A percentile compares a stretch with the other conserved stretches of the same genome.
phyloP scores from a whole-genome alignment of 2,888 invertebrate genomes.

The Chrysotoxum bicinctum region DNA sequence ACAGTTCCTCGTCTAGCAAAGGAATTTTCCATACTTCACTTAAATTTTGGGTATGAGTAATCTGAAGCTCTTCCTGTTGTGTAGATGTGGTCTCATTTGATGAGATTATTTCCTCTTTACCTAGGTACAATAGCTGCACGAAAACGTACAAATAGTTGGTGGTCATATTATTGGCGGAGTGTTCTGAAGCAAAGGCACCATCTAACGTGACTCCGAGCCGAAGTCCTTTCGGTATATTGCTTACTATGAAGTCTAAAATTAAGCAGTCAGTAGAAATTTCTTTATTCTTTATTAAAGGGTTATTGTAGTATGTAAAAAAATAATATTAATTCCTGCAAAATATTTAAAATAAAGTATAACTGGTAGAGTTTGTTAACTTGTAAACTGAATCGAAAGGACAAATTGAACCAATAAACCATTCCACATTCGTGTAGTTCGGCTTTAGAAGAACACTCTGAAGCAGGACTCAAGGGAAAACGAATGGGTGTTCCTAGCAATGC shows the following conservation, averaged over 20 bases:
- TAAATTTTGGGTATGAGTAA: constrained; percentile 64
- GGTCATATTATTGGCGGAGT: constrained; percentile 82
- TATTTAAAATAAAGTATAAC: no score
- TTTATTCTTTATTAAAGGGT: no score
- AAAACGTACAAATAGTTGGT: constrained; percentile 82
- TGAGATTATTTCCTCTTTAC: constrained; percentile 57
- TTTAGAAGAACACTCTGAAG: no score
- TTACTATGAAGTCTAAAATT: constrained; percentile 77
- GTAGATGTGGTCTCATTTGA: constrained; percentile 26
- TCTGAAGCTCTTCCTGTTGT: constrained; percentile 37
- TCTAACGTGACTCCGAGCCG: constrained; percentile 83
- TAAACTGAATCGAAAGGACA: no score
- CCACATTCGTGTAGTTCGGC: no score
- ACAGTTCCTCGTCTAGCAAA: constrained; percentile 77
- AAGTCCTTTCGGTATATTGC: constrained; percentile 78
- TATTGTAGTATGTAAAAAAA: no score
- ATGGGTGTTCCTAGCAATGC: no score
- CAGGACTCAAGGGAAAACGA: no score
- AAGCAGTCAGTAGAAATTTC: background rate
- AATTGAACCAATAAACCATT: no score
- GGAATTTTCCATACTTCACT: constrained; percentile 77
- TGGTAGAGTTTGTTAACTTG: no score
- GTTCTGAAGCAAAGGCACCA: constrained; percentile 84
- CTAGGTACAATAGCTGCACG: constrained; percentile 80
- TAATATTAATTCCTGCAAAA: no score